Evolutionary conservation across 2,888 invertebrate species (phyloP), one percentile per base, ranked within the genome.

Genomic region (Drosophila kambysellisi): DNA sequence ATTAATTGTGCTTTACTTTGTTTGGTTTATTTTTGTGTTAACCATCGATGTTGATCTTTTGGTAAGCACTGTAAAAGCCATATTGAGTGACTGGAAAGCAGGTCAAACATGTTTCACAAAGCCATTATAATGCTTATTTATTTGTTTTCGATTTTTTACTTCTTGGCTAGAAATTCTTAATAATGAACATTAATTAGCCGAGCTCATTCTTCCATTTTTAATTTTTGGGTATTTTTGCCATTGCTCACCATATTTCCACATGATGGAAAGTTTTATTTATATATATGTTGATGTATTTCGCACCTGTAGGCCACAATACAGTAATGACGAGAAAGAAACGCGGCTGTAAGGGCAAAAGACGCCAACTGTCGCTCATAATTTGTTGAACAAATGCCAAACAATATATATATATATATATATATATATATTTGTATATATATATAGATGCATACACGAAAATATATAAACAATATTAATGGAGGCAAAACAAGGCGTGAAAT

Each of bases 71-170:
- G 79, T 64, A 56, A 74, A 72, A 57, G 56, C 59, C 50, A 64
- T 70, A 76, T 76, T 70, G 57, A 64, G 41, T 60, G 41, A 61
- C 43, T 51, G 32, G 37, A 78, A 80, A 84, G 82, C 86, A 65
- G 86, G 81, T 86, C 59, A 52, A 78, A 82, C 83, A 56, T 70
- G 83, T 83, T 85, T 64, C 37, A 11, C 20, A 53, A 69, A 62
- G 59, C 39, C 60, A 57, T 74, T 63, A 37, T 60, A 77, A 77
- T 66, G 60, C 65, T 63, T 60, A 77, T 76, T 76, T 76, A 74
- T 77, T 77, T 77, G 63, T 37, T 57, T 57, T 53, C 29, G 43
- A 33, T 12, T 66, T 17, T 41, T 48, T n/a, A 53, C n/a, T 43
- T 52, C 56, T 60, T 37, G 51, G 15, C 33, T 54, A 56, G 33